Evolutionary conservation across 2,797 vertebrate genomes (phyloP), one percentile per base, ranked within the genome.

Genomic region (Oryzias dopingdopingensis): DNA sequence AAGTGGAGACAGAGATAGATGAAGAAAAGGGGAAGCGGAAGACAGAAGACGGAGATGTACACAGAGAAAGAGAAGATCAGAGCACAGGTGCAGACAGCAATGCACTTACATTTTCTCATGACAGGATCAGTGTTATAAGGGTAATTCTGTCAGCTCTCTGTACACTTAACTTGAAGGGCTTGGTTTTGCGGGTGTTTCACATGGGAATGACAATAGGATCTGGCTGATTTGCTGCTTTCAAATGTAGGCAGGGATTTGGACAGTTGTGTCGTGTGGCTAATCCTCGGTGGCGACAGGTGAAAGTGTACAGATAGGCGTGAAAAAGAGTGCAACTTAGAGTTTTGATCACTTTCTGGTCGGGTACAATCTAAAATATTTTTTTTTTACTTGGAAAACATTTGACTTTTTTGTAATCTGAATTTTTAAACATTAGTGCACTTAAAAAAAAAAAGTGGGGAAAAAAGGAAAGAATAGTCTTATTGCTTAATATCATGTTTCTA

Each of bases 51-150:
- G 56, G 50, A 46, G 62, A 62, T 59, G 45, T 4, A 57, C 64
- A 41, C 66, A 68, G 59, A 61, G 55, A 48, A 44, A 48, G 62
- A 58, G 59, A 43, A n/a, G 53, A 67, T 61, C 26, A 14, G 48
- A 67, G 73, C 61, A 51, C 72, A 76, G 83, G 72, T 83, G 81
- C 61, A 75, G 78, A 70, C 59, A 4, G 72, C 64, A 42, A 49
- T 17, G 52, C 55, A 56, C 70, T 57, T 32, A 60, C 58, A 58
- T 70, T 76, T 73, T 75, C 55, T 61, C 62, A 67, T 65, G 77
- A 88, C 77, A 84, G 75, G 82, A 86, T 85, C 73, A 5, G 49
- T 62, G 69, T 77, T 77, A 81, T 53, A 69, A 77, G 65, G 79
- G 67, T 72, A 72, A 79, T 84, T 72, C 76, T 77, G 79, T 83